phyloP scores from a whole-genome alignment of 2,113 vertebrate genomes.

The Procavia capensis region DNA sequence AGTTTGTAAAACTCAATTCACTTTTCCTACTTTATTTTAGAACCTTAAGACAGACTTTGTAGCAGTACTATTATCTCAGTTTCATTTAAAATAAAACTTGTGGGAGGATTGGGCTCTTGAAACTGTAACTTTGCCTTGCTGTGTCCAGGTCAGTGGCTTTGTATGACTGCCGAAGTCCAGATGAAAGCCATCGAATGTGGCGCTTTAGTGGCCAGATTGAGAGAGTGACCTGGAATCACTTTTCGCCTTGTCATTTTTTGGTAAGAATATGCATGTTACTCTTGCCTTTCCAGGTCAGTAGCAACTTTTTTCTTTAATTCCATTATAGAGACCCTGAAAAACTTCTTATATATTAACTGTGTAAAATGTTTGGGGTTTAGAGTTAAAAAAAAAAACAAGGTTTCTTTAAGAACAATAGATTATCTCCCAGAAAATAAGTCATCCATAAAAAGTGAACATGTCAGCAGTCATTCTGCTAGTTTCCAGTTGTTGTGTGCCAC shows the following conservation, averaged over 20 bases:
- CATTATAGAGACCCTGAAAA: background rate
- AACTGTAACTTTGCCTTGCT: background rate
- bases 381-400: background rate
- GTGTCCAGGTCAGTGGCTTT: conserved; percentile 91
- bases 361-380: background rate
- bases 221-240: conserved; percentile 95
- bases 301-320: background rate
- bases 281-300: background rate
- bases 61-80: background rate
- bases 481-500: background rate
- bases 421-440: background rate
- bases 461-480: background rate
- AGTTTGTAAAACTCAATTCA: background rate
- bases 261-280: conserved; percentile 82
- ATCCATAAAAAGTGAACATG: background rate
- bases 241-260: conserved; percentile 96
- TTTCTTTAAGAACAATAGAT: background rate
- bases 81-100: background rate
- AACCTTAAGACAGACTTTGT: background rate
- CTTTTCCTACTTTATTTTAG: background rate
- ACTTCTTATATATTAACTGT: background rate
- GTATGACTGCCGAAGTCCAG: conserved; percentile 96
- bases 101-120: background rate
- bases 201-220: conserved; percentile 97
- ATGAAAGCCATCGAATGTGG: conserved; percentile 92